Conservation (phyloP, 2,888 invertebrate genomes). For the Choreutis nemorana region DNA sequence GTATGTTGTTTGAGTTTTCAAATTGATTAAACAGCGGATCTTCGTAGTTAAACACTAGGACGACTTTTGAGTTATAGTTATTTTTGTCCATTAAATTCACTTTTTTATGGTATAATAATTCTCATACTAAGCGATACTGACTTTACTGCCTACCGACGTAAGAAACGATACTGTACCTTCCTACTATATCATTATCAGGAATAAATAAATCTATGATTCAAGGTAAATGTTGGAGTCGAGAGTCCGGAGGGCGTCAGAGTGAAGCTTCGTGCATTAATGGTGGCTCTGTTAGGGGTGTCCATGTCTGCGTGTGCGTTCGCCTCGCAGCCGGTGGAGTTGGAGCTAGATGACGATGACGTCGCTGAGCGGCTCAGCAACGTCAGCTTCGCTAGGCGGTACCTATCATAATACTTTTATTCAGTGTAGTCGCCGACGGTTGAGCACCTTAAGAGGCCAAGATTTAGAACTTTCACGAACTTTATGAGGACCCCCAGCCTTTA, state of each 20-base stretch:
- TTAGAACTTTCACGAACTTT: no score
- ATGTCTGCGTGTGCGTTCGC: conserved; percentile 55
- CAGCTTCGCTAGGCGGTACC: conserved; percentile 48
- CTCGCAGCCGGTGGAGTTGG: conserved; percentile 50
- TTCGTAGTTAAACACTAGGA: not conserved
- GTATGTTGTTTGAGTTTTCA: conserved; percentile 11
- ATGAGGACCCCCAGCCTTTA: no score
- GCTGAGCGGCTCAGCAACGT: conserved; percentile 48
- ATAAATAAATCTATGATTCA: no score
- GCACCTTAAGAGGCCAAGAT: not conserved
- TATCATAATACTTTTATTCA: not conserved
- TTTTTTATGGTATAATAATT: not conserved
- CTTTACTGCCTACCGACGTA: not conserved
- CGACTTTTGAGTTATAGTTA: not conserved
- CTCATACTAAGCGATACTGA: not conserved
- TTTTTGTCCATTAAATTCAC: not conserved
- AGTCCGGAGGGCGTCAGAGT: conserved; percentile 27
- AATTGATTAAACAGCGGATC: not conserved
- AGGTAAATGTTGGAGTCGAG: no score
- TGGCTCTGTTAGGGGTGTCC: conserved; percentile 48
- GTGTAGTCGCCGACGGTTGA: not conserved
- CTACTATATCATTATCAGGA: no score
- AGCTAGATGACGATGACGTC: conserved; percentile 50
- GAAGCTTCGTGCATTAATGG: conserved; percentile 41
- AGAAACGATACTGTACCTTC: not conserved